These are phyloP conservation scores for Megalops cyprinoides DNA, from an alignment of 2,797 vertebrate genomes.

Conservation along the genomic window DNA sequence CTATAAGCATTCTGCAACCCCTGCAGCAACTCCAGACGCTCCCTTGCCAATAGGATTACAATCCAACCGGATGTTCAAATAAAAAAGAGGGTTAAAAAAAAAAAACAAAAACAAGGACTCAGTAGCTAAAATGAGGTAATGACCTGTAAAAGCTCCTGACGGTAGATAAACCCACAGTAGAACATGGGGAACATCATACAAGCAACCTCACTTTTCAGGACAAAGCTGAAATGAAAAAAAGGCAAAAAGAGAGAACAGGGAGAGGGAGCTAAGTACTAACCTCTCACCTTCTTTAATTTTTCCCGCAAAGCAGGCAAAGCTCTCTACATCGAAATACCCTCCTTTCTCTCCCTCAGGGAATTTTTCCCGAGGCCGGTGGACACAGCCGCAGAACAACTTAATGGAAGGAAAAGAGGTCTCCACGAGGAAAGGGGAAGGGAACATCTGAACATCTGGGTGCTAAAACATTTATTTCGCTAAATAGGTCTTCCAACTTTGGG, in stretches of 20 bases:
- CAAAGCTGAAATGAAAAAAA: background rate
- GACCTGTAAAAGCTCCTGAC: too few species aligned
- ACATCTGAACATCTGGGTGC: background rate
- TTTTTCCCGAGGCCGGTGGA: background rate
- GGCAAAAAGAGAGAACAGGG: too few species aligned
- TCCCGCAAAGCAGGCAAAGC: background rate
- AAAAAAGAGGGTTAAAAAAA: background rate
- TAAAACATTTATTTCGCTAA: slow-evolving; percentile 27
- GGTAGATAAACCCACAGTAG: background rate
- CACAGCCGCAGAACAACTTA: slow-evolving; percentile 4
- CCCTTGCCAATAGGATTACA: background rate
- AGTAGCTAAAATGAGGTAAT: too few species aligned
- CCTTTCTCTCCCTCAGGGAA: background rate
- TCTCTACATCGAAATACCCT: background rate
- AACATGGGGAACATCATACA: background rate
- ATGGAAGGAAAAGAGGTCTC: background rate
- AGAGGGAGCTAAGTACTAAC: background rate
- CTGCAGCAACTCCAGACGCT: too few species aligned
- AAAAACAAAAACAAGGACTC: background rate
- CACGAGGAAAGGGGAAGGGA: background rate
- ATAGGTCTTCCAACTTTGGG: background rate
- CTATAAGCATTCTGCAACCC: background rate
- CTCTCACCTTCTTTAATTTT: background rate
- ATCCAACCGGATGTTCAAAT: background rate
- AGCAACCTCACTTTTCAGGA: background rate